Evolutionary conservation across 2,797 vertebrate species (phyloP), one percentile per base, ranked within the genome.

Genomic region (Staurois parvus): DNA sequence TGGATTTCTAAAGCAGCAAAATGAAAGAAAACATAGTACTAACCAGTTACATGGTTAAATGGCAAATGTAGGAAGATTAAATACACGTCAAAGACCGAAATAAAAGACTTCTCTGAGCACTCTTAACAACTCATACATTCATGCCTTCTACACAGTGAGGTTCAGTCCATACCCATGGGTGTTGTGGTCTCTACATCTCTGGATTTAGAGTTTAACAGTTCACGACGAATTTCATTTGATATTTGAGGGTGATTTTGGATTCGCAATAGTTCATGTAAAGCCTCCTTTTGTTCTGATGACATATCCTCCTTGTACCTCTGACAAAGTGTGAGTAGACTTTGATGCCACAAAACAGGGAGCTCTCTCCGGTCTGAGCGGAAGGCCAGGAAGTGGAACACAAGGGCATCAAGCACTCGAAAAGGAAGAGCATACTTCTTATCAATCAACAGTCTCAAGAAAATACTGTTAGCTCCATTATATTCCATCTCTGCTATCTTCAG

Each of bases 361-460:
- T 90, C 87, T 0, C 97, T 96, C 84, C 92, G 94, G 64, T 99
- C 98, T 0, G 74, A 88, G 80, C 96, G 96, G 93, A 99, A 99
- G 2, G 95, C 93, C 92, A 99, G 94, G 94, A 99, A 99, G 92
- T 99, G 98, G 73, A 96, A 98, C 83, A 97, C 96, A 66, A 99
- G 93, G 34, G 97, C 97, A 7, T 99, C 98, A 2, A 99, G 93
- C 81, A 99, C 98, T 0, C 98, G 96, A 96, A 99, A 99, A 70
- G 98, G 98, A 93, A 99, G 94, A 0, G 98, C 98, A 0, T 99
- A 99, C 13, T 98, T 99, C 94, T 99, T 99, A 91, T 99, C 98
- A 2, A 99, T 95, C 88, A 99, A 89, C 75, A 99, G 95, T 0
- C 98, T 96, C 68, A 99, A 96, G 92, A 99, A 99, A 92, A 99